Evolutionary conservation across 2,888 invertebrate genomes (phyloP).

Genomic region (Synanthedon formicaeformis): DNA sequence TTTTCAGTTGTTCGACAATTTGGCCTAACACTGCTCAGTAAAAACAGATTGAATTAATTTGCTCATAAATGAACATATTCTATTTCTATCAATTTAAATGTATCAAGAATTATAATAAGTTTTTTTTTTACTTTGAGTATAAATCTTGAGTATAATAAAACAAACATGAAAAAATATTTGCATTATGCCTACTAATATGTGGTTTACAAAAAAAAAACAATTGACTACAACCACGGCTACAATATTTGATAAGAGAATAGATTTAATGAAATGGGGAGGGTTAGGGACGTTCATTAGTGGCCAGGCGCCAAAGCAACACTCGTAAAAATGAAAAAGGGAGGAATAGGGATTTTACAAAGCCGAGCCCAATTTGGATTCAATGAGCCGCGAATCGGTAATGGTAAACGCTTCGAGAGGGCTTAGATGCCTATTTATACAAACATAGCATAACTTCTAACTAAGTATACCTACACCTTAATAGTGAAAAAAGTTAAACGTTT

Average conservation of each 20-base stretch:
- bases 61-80: too few species aligned
- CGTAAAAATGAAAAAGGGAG: constrained; percentile 50
- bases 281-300: constrained; percentile 38
- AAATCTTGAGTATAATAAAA: too few species aligned
- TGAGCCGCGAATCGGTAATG: constrained; percentile 48
- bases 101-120: too few species aligned
- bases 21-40: too few species aligned
- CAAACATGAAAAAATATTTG: too few species aligned
- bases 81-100: too few species aligned
- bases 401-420: constrained; percentile 37
- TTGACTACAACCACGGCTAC: background rate
- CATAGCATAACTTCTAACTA: background rate
- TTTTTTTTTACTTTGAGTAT: too few species aligned
- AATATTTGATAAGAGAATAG: background rate
- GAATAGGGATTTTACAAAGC: constrained; percentile 35
- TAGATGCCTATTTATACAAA: constrained; percentile 15
- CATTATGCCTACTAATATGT: too few species aligned
- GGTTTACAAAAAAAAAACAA: background rate
- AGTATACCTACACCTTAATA: background rate
- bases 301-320: constrained; percentile 29
- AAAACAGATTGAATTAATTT: too few species aligned
- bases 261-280: constrained; percentile 12
- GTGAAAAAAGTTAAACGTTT: too few species aligned
- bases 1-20: too few species aligned
- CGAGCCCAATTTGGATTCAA: constrained; percentile 47